phyloP scores from a whole-genome alignment of 1,140 invertebrate species.

The Charaxes varanes region DNA sequence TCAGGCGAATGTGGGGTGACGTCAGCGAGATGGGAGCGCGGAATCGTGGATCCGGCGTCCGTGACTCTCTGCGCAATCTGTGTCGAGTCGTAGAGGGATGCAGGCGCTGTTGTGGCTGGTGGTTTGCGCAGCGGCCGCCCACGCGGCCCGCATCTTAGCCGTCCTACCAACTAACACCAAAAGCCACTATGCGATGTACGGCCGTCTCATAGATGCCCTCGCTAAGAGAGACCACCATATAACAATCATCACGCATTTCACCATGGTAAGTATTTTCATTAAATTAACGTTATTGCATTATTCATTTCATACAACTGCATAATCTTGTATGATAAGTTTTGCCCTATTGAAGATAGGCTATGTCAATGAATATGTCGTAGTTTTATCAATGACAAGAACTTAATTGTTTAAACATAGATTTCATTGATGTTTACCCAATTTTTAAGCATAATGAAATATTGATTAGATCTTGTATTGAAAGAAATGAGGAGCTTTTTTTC shows the following conservation, averaged over 20 bases:
- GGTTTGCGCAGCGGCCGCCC: slow-evolving; percentile 30
- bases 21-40: slow-evolving; percentile 16
- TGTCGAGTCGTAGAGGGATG: slow-evolving; percentile 44
- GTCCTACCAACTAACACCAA: slow-evolving; percentile 69
- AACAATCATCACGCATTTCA: slow-evolving; percentile 81
- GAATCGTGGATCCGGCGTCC: slow-evolving; percentile 1
- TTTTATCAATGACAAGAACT: no score
- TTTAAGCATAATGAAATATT: no score
- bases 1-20: slow-evolving; percentile 19
- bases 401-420: no score
- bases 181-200: slow-evolving; percentile 72
- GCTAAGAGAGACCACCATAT: slow-evolving; percentile 78
- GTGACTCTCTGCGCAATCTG: slow-evolving; percentile 30
- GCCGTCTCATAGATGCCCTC: slow-evolving; percentile 76
- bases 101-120: slow-evolving; percentile 41
- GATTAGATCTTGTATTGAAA: no score
- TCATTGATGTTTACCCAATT: no score
- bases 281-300: no score
- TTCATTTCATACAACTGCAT: no score
- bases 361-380: no score
- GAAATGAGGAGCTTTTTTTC: no score
- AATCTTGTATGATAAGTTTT: no score
- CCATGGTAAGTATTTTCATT: slow-evolving; percentile 56
- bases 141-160: slow-evolving; percentile 55
- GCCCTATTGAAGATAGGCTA: no score